Base-by-base conservation (phyloP, 2,797 vertebrate genomes). In the Neosilurus hyrtlii region DNA sequence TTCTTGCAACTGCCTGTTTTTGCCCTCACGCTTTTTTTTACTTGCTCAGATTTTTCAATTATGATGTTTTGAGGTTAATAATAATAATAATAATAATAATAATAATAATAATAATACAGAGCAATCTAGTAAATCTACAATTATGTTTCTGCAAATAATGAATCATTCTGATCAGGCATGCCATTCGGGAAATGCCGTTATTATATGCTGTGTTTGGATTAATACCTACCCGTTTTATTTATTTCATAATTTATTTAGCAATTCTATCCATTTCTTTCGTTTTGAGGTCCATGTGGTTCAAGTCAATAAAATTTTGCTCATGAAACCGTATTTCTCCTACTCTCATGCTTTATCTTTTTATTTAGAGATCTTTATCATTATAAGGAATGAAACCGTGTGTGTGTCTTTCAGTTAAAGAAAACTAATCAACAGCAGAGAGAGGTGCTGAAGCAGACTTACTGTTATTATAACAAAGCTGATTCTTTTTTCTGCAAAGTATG, bases 291-390 rank as follows among this genome's bases (percentile, higher is more conserved):
- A 80, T 82, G 82, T 88, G 84, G 24, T 80, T 88, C 24, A 82
- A 85, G 65, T 88, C 86, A 89, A 89, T 89, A 89, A 89, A 89
- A 84, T 54, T 84, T 83, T 82, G 78, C 78, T 86, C 75, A 78
- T 84, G 82, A 86, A 82, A 81, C 65, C 9, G 43, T 79, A 49
- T 62, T 83, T 61, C 12, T 81, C 57, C 26, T 63, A 14, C 67
- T 59, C 37, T 57, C 56, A 54, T 74, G 24, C 24, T 56, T 57
- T 14, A 59, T 20, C 73, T 37, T 4, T 4, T 30, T 56, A 43
- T n/a, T 56, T n/a, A 56, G 18, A 20, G n/a, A 54, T 35, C 26
- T 10, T 75, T 35, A 37, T 20, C 9, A 30, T 54, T 72, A n/a
- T 18, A 74, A 22, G 26, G 56, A 22, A 22, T 22, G 26, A 57